Base-by-base conservation (phyloP, 1,140 invertebrate genomes). In the Catajapyx aquilonaris region DNA sequence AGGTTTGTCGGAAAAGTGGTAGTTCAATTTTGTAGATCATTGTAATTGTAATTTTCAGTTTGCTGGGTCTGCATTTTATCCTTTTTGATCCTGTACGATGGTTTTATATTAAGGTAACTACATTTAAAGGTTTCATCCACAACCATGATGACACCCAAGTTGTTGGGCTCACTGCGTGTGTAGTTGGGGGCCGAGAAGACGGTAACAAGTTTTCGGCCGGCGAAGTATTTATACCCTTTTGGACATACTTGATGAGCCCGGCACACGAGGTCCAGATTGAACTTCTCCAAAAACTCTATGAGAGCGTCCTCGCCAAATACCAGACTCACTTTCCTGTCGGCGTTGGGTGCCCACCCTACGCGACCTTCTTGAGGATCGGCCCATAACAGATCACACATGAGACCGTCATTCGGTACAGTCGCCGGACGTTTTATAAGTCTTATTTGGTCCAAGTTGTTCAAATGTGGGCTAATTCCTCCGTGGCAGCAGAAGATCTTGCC, bases 401-500 rank as follows among this genome's bases (percentile, higher is more conserved):
- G 40, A 15, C 61, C 60, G 18, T 49, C 44, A 39, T 58, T 49
- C 5, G 54, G 54, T 16, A 58, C 50, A 35, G 56, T 50, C 0
- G 48, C 48, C 5, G 59, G 59, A 13, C 57, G 41, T 37, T 47
- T 42, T 10, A 59, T 56, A 5, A 44, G 34, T 11, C 52, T 38
- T 18, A 58, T 52, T 18, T 41, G 40, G 1, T 38, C 20, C 53
- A 28, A 51, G 43, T 18, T 59, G 50, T 41, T 49, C 17, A 67
- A 48, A 48, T 68, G 59, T 4, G 65, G 65, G 10, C 61, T 64
- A 15, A 67, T 48, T 32, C 61, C 64, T 35, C 61, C 61, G 48
- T 66, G 61, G 46, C 61, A 66, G 44, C 62, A 65, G 43, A 68
- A 65, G 34, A 66, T 66, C 43, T 67, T 66, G 38, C 68, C 54